Conservation (phyloP, 1,140 invertebrate genomes). For the Drosophila asahinai region DNA sequence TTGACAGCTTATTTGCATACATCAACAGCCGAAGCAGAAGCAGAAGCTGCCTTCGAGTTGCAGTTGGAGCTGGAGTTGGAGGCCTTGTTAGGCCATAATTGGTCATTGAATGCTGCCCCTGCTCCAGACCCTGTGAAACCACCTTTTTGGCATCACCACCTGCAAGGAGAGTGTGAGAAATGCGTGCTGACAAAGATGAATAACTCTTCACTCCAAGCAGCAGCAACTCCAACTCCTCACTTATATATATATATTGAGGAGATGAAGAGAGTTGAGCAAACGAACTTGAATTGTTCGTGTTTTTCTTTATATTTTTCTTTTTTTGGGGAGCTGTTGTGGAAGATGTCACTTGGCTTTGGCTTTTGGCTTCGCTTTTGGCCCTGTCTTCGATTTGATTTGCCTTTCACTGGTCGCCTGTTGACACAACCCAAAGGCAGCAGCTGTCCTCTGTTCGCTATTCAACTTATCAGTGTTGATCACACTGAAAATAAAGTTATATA, state of each 20-base stretch:
- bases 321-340: slow-evolving; percentile 2
- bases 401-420: slow-evolving; percentile 46
- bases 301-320: slow-evolving; percentile 3
- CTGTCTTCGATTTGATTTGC: slow-evolving; percentile 45
- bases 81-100: slow-evolving; percentile 81
- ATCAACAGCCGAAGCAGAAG: slow-evolving; percentile 63
- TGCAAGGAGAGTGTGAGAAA: slow-evolving; percentile 63
- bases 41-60: slow-evolving; percentile 23
- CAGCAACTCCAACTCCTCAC: background rate
- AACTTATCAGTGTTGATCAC: slow-evolving; percentile 40
- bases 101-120: slow-evolving; percentile 70
- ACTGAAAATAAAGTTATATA: slow-evolving; percentile 9
- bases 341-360: slow-evolving; percentile 40
- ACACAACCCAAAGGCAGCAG: slow-evolving; percentile 16
- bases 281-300: slow-evolving; percentile 43
- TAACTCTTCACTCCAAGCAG: slow-evolving; percentile 40
- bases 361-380: slow-evolving; percentile 4
- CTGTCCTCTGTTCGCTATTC: slow-evolving; percentile 10
- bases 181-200: slow-evolving; percentile 74
- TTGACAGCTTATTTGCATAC: slow-evolving; percentile 84
- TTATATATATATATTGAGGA: background rate
- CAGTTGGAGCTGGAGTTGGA: slow-evolving; percentile 42
- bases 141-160: slow-evolving; percentile 20
- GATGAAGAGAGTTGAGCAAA: slow-evolving; percentile 41
- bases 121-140: slow-evolving; percentile 11